phyloP scores from a whole-genome alignment of 2,113 vertebrate genomes.

The Raja brachyura region DNA sequence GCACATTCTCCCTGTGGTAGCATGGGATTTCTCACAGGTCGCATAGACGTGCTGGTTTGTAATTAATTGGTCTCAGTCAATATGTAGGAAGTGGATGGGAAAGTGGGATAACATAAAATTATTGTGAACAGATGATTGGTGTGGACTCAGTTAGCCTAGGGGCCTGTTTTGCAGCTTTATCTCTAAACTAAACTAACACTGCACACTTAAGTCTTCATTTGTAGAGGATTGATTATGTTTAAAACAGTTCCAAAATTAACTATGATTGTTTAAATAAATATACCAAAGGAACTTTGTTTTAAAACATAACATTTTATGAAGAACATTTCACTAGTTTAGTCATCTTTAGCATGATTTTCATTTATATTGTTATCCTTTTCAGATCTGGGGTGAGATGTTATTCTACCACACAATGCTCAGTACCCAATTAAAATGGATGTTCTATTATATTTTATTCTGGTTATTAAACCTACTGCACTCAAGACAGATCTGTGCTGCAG shows the following conservation, averaged over 20 bases:
- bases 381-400: neutral
- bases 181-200: neutral
- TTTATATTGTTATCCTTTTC: no score
- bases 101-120: no score
- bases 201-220: neutral
- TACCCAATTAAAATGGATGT: neutral
- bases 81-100: no score
- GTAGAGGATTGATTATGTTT: neutral
- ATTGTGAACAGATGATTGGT: no score
- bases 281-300: neutral
- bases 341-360: neutral
- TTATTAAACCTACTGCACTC: neutral
- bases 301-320: neutral
- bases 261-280: neutral
- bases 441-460: neutral
- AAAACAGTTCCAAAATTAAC: neutral
- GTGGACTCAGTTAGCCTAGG: no score
- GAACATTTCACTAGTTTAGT: neutral
- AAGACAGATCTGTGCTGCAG: neutral
- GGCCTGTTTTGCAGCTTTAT: no score
- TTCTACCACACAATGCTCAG: neutral
- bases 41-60: no score
- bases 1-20: no score
- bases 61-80: no score
- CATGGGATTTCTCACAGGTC: no score